Conservation (phyloP, 2,797 vertebrate species). For the Eulemur coronatus region DNA sequence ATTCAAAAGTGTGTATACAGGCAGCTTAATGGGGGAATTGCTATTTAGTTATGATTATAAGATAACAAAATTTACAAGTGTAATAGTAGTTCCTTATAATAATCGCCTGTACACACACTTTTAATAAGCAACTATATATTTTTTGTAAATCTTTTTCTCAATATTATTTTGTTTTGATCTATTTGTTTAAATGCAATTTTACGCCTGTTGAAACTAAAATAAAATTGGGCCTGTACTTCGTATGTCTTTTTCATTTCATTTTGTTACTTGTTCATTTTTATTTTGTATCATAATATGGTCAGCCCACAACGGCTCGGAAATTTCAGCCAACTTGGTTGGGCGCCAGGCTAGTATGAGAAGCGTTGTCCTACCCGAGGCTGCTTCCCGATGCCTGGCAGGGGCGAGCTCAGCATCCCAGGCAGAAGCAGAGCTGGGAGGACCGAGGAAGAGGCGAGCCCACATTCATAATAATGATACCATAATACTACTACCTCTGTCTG, state of each 20-base stretch:
- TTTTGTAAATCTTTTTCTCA: background rate
- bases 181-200: constrained; percentile 18
- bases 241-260: background rate
- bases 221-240: background rate
- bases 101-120: background rate
- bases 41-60: background rate
- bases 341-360: background rate
- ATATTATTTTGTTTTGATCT: background rate
- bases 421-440: background rate
- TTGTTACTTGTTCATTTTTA: background rate
- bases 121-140: background rate
- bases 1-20: background rate
- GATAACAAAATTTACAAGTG: background rate
- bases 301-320: background rate
- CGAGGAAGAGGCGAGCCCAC: background rate
- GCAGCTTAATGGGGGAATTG: background rate
- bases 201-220: background rate
- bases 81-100: background rate
- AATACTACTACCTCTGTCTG: background rate
- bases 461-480: background rate
- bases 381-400: background rate
- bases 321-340: background rate
- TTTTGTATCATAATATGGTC: background rate
- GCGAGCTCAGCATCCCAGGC: background rate
- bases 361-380: background rate